Evolutionary conservation across 2,113 vertebrate genomes (phyloP).

Genomic region (Tragulus kanchil): DNA sequence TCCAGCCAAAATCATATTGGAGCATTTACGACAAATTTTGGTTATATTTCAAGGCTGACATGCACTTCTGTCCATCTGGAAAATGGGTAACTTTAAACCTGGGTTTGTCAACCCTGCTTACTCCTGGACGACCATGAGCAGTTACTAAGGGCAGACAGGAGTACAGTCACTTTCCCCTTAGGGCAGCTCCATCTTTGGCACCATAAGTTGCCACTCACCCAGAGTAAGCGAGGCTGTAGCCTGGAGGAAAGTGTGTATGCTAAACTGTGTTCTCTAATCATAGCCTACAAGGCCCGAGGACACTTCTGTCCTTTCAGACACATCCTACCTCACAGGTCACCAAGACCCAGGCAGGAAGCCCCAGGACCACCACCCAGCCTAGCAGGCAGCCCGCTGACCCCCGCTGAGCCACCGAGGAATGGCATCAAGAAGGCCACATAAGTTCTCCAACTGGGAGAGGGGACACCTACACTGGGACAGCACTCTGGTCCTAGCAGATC

Average conservation of each 20-base stretch:
- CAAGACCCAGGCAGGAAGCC: background rate
- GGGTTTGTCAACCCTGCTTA: background rate
- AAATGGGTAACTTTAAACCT: background rate
- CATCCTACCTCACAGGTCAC: background rate
- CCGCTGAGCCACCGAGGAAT: background rate
- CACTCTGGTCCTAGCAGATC: background rate
- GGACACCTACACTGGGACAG: background rate
- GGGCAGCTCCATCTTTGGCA: background rate
- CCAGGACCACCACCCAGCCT: no score
- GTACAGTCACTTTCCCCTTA: background rate
- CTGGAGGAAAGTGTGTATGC: background rate
- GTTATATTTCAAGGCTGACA: background rate
- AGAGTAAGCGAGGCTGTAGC: background rate
- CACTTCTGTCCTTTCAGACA: background rate
- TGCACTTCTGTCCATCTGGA: fast-evolving
- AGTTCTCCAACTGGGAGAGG: background rate
- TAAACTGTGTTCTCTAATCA: background rate
- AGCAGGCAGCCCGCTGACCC: background rate
- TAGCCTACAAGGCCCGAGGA: background rate
- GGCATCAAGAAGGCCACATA: background rate
- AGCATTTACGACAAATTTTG: no score
- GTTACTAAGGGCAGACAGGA: background rate
- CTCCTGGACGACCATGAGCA: background rate
- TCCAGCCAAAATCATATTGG: background rate
- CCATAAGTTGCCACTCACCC: background rate